phyloP scores from a whole-genome alignment of 1,140 invertebrate species.

The Paraescarpia echinospica region DNA sequence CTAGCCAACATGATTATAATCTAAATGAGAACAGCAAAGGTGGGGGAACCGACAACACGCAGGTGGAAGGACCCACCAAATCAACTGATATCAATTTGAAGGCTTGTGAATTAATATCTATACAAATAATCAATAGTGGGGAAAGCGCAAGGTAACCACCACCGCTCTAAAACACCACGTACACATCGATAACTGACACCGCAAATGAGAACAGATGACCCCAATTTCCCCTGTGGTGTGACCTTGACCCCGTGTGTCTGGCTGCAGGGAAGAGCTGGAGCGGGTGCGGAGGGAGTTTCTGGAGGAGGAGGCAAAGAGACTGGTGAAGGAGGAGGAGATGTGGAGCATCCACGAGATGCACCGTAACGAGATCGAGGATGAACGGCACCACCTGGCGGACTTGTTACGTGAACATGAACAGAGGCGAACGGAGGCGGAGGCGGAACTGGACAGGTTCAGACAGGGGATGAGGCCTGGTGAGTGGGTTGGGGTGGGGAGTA shows the following conservation, averaged over 20 bases:
- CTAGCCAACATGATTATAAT: too few species aligned
- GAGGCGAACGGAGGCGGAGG: slow-evolving; percentile 22
- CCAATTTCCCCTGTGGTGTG: too few species aligned
- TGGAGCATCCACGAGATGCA: slow-evolving; percentile 15
- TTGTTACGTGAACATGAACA: slow-evolving; percentile 28
- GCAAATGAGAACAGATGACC: too few species aligned
- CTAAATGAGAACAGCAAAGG: too few species aligned
- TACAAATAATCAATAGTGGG: too few species aligned
- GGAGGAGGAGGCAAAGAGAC: not conserved
- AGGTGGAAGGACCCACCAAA: too few species aligned
- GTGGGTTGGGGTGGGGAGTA: not conserved
- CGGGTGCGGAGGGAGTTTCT: not conserved
- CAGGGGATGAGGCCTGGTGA: not conserved
- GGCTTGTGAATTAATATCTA: too few species aligned
- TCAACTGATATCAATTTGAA: too few species aligned
- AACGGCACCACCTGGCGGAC: slow-evolving; percentile 27
- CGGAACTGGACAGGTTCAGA: not conserved
- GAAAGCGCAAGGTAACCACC: too few species aligned
- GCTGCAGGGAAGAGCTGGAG: slow-evolving; percentile 20
- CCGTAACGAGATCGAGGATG: slow-evolving; percentile 16
- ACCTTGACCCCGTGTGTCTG: not conserved
- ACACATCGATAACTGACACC: too few species aligned
- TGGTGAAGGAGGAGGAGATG: slow-evolving; percentile 20
- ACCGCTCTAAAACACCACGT: too few species aligned
- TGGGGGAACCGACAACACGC: too few species aligned